phyloP scores from a whole-genome alignment of 2,888 invertebrate species.

The Oligia strigilis region DNA sequence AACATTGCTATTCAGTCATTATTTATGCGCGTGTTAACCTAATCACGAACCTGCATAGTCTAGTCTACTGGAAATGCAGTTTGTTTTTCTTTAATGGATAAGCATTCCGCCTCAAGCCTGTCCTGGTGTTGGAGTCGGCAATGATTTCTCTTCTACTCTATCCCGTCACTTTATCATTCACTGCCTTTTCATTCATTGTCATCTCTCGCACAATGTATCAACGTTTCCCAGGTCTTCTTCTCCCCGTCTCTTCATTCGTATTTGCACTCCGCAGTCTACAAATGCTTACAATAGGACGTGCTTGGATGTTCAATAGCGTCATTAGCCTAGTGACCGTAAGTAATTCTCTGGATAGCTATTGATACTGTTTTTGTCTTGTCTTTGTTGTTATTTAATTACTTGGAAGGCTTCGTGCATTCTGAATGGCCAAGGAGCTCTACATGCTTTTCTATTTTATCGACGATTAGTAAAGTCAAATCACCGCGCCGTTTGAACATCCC shows the following conservation, averaged over 20 bases:
- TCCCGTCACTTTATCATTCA: background rate
- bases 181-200: background rate
- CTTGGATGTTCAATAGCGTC: slow-evolving; percentile 28
- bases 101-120: background rate
- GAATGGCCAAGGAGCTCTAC: background rate
- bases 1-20: slow-evolving; percentile 40
- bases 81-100: slow-evolving; percentile 5
- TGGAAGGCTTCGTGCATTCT: slow-evolving; percentile 1
- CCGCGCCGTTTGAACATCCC: background rate
- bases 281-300: slow-evolving; percentile 39
- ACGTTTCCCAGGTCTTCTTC: background rate
- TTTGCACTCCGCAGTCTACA: slow-evolving; percentile 9
- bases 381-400: slow-evolving; percentile 26
- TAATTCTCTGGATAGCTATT: slow-evolving; percentile 1
- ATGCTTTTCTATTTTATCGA: background rate
- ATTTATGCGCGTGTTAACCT: slow-evolving; percentile 39
- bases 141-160: background rate
- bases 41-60: slow-evolving; percentile 26
- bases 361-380: slow-evolving; percentile 28
- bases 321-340: slow-evolving; percentile 45
- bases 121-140: background rate
- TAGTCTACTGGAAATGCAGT: background rate
- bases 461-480: background rate
- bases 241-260: background rate
- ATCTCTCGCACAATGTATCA: background rate